Percentiles rank a stretch among this genome's conserved stretches.
phyloP scores from a whole-genome alignment of 2,113 vertebrate species.

The Prunella fulvescens region DNA sequence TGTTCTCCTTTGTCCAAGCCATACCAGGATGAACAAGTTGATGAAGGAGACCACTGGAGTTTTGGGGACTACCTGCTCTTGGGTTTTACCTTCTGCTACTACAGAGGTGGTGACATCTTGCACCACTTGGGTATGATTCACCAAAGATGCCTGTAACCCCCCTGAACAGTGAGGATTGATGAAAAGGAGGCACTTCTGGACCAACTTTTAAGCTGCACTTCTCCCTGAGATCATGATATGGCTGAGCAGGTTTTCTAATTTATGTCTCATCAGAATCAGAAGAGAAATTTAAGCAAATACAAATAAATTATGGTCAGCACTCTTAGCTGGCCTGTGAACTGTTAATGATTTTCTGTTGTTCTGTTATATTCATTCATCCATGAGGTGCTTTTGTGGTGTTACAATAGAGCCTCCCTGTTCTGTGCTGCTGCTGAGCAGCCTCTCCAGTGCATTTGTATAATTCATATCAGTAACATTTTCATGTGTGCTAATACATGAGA shows the following conservation, averaged over 20 bases:
- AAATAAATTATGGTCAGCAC: background rate
- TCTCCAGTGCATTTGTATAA: background rate
- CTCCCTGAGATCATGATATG: background rate
- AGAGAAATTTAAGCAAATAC: background rate
- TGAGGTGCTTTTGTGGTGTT: background rate
- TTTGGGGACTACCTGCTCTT: background rate
- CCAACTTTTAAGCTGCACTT: background rate
- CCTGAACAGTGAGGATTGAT: background rate
- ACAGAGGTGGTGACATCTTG: background rate
- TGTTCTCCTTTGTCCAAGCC: background rate
- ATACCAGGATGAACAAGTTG: background rate
- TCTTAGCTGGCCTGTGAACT: background rate
- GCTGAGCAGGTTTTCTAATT: background rate
- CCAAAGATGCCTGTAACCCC: background rate
- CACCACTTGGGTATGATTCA: background rate
- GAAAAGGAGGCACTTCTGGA: background rate
- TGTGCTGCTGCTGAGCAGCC: background rate
- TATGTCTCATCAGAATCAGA: background rate
- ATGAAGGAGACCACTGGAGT: background rate
- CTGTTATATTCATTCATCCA: background rate
- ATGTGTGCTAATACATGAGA: background rate
- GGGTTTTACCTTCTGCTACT: background rate
- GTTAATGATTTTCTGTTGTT: constrained; percentile 30
- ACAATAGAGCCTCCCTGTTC: background rate
- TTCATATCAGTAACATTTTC: constrained; percentile 1